A percentile compares a stretch with the other conserved stretches of the same genome.
Conservation (phyloP, 2,797 vertebrate species). For the Alexandromys oeconomus region DNA sequence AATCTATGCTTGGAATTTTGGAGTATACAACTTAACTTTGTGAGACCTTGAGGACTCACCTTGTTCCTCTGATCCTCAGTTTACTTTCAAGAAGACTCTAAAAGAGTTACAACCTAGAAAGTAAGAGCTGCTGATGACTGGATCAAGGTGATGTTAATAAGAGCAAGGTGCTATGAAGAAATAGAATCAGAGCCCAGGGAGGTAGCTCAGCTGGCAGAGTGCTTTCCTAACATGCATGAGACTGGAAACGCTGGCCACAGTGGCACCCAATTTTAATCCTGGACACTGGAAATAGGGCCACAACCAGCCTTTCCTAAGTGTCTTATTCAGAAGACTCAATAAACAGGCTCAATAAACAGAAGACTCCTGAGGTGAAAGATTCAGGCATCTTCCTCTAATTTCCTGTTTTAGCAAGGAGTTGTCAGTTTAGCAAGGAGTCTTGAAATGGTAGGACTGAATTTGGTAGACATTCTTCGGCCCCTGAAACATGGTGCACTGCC, state of each 20-base stretch:
- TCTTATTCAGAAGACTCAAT: no score
- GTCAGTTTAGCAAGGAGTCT: background rate
- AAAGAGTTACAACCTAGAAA: background rate
- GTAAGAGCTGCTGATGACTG: background rate
- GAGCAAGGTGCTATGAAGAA: background rate
- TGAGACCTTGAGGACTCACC: background rate
- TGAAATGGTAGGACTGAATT: background rate
- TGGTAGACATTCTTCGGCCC: rapidly evolving
- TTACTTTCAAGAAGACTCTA: background rate
- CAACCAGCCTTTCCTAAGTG: background rate
- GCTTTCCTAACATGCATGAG: background rate
- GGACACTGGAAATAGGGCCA: background rate
- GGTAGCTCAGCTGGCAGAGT: no score
- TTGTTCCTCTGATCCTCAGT: background rate
- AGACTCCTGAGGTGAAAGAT: background rate
- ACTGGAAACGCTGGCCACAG: no score
- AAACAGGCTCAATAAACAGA: background rate
- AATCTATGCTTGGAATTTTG: background rate
- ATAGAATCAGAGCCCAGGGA: background rate
- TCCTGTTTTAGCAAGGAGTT: background rate
- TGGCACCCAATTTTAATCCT: background rate
- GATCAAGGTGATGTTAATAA: background rate
- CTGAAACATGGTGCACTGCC: no score
- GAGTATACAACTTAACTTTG: background rate
- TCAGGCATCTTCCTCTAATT: background rate